Evolutionary conservation across 2,113 vertebrate genomes (phyloP), one percentile per base, ranked within the genome.

Genomic region (Hemichromis elongatus): DNA sequence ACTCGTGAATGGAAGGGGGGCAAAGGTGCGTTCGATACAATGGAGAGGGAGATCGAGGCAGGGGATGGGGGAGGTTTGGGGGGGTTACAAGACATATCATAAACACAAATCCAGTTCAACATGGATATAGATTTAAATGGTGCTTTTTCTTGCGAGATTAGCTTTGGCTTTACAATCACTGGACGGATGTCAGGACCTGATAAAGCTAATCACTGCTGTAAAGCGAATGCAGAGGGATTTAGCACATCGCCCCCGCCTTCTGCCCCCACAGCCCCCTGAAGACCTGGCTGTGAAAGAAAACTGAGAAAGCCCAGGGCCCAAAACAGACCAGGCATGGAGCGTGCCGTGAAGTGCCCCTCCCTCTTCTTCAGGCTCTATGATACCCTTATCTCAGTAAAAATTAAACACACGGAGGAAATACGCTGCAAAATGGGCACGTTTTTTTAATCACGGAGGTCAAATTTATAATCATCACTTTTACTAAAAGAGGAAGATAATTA

Each of bases 121-220:
- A 88, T 54, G 86, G 90, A 88, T 92, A 90, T 79, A 88, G 83
- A 93, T 94, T 92, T 90, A 91, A 92, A 94, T 89, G 70, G 61
- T 70, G 73, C 83, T 87, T 92, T 87, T 88, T 77, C 84, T 86
- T 82, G 86, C 87, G 89, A 26, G 90, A 94, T 94, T 94, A 92
- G 91, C 93, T 86, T 56, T 45, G 85, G 89, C 61, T 90, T 93
- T 91, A 92, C 93, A 92, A 91, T 91, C 81, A 81, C 91, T 86
- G 42, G 87, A 93, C 82, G 91, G 93, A 94, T 95, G 92, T 94
- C 87, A 89, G 91, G 92, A 68, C 87, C 92, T 94, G 92, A 95
- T 95, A 95, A 95, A 83, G 91, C 86, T 95, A 94, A 95, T 95
- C 95, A 93, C 91, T 81, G 79, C 63, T 42, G 88, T 91, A 94